Evolutionary conservation across 2,797 vertebrate genomes (phyloP), one percentile per base, ranked within the genome.

Genomic region (Pangasius macronema): DNA sequence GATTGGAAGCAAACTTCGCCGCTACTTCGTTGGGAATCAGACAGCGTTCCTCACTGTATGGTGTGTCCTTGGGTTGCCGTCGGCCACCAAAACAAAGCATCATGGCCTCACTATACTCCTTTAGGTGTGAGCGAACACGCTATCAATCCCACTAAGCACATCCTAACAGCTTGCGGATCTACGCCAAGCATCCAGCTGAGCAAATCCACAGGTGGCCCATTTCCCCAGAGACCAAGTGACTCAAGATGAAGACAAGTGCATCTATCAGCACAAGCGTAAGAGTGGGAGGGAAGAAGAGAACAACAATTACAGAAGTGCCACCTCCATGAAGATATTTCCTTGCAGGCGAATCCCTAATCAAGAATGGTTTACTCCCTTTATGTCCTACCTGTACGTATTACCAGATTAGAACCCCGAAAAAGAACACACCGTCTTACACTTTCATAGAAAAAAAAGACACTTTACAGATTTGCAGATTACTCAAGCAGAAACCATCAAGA

Each of bases 11-110:
- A 27, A 91, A 92, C 82, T 94, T 95, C 5, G 83, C 68, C 75
- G 94, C 86, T 59, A 88, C 89, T 59, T 95, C 93, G 24, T 92
- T 85, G 0, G 86, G 84, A 39, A 96, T 93, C 91, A 96, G 90
- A 88, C 68, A 5, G n/a, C 93, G 88, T 46, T 92, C 87, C 65
- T 96, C 94, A 0, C 87, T 90, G 92, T 92, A 94, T 0, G 86
- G 92, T 33, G 77, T 65, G 76, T 91, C 83, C 90, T 83, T 93
- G 82, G 83, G 90, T 88, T 86, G 85, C 55, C 94, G 93, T 3
- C 90, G 91, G 84, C 90, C 89, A 81, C 95, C 94, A 0, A 96
- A 96, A 91, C 95, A 96, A 87, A 90, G 90, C 93, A 95, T 93
- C 91, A 92, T 94, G 82, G 46, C 91, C 46, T 22, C n/a, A 70